These are phyloP conservation scores for Halichondria panicea DNA, from an alignment of 37 sponge, comb jelly and placozoan genomes.

Conservation along the genomic window DNA sequence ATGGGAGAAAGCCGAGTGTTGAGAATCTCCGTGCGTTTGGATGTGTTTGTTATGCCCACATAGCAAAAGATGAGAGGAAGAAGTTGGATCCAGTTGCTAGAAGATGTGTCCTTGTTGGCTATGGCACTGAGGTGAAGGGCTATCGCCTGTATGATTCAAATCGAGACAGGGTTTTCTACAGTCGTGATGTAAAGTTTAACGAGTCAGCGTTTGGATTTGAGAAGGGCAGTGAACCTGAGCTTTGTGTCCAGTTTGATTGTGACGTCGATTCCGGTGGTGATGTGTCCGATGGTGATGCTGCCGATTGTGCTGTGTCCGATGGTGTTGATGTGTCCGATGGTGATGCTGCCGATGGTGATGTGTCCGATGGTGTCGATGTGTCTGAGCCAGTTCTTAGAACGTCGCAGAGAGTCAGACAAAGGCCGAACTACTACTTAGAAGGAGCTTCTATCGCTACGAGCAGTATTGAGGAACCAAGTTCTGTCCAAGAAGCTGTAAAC, in stretches of 20 bases:
- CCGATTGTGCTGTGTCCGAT: too few species aligned
- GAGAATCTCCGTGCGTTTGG: constrained; percentile 54
- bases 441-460: constrained; percentile 11
- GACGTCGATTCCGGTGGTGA: too few species aligned
- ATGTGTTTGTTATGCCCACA: constrained; percentile 36
- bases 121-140: constrained; percentile 43
- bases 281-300: too few species aligned
- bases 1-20: constrained; percentile 41
- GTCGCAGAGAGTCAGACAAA: constrained; percentile 34
- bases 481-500: constrained; percentile 25
- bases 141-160: constrained; percentile 46
- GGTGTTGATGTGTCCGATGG: constrained; percentile 1
- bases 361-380: neutral
- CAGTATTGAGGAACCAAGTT: constrained; percentile 12
- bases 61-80: constrained; percentile 44
- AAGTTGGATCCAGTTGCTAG: constrained; percentile 40
- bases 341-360: neutral
- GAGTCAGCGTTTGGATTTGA: constrained; percentile 36
- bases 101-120: constrained; percentile 29
- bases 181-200: constrained; percentile 55
- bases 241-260: too few species aligned
- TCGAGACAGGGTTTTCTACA: constrained; percentile 20
- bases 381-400: constrained; percentile 6
- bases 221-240: too few species aligned
- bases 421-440: constrained; percentile 43